These are phyloP conservation scores for Branchipolynoe longqiensis DNA, from an alignment of 2,888 invertebrate species.

Conservation along the genomic window DNA sequence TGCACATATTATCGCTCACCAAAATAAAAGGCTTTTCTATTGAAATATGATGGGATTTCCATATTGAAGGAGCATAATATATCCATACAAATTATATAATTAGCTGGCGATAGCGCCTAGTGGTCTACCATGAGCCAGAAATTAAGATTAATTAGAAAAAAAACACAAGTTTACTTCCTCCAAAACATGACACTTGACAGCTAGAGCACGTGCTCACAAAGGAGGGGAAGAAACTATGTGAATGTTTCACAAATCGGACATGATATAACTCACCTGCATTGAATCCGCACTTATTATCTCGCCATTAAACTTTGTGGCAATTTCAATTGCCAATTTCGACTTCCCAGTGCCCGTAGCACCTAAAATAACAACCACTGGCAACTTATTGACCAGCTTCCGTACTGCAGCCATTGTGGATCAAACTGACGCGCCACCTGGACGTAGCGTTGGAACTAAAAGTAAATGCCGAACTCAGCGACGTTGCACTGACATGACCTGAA, in stretches of 20 bases:
- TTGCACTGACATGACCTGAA: too few relatives aligned
- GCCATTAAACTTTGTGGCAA: constrained; percentile 91
- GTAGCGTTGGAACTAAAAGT: constrained; percentile 2
- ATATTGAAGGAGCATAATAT: too few relatives aligned
- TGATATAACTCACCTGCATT: constrained; percentile 90
- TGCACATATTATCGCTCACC: constrained; percentile 53
- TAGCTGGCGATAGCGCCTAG: background rate
- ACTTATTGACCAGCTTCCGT: constrained; percentile 7
- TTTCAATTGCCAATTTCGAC: constrained; percentile 95
- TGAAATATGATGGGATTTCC: too few relatives aligned
- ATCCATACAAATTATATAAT: too few relatives aligned
- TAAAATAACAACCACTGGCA: constrained; percentile 89
- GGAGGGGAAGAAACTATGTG: background rate
- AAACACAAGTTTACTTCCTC: too few relatives aligned
- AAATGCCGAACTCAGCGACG: constrained; percentile 25
- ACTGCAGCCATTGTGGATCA: constrained; percentile 49
- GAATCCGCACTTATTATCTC: constrained; percentile 99
- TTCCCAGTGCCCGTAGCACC: constrained; percentile 99
- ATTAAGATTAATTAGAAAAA: background rate
- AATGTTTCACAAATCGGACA: background rate
- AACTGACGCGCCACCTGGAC: constrained; percentile 13
- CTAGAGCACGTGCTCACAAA: constrained; percentile 45
- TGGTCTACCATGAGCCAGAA: background rate
- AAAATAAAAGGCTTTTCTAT: background rate
- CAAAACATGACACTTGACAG: background rate